A percentile compares a stretch with the other conserved stretches of the same genome.
Evolutionary conservation across 1,140 invertebrate species (phyloP).

Genomic region (Philopotamus ludificatus): DNA sequence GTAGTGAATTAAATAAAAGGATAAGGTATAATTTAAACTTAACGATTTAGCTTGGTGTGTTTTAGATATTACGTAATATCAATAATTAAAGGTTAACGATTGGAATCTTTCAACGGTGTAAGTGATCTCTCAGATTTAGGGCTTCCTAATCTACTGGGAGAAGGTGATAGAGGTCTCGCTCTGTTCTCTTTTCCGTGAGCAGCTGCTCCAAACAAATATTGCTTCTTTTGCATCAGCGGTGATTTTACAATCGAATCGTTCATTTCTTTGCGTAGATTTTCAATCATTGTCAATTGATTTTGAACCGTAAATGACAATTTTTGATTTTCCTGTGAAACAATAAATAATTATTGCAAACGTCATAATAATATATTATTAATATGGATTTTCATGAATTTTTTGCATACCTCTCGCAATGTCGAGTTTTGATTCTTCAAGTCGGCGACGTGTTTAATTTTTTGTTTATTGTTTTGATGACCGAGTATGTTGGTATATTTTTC

Average conservation of each 20-base stretch:
- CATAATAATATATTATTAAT: background rate
- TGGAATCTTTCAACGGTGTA: constrained; percentile 27
- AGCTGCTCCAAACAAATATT: constrained; percentile 5
- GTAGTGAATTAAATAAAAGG: too few species aligned
- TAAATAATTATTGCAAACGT: background rate
- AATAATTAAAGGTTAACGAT: constrained; percentile 27
- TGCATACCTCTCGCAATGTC: constrained; percentile 40
- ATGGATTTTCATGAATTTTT: background rate
- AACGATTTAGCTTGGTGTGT: too few species aligned
- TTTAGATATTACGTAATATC: too few species aligned
- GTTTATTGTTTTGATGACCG: constrained; percentile 67
- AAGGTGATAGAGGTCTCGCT: constrained; percentile 20
- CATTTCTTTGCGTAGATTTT: constrained; percentile 30
- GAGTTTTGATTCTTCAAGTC: constrained; percentile 62
- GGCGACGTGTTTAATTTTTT: constrained; percentile 65
- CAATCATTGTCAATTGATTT: constrained; percentile 28
- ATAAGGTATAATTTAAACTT: too few species aligned
- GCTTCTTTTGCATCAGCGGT: constrained; percentile 23
- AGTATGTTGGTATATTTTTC: constrained; percentile 62
- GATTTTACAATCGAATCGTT: constrained; percentile 12
- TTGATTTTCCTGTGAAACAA: constrained; percentile 36
- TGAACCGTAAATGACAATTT: constrained; percentile 23
- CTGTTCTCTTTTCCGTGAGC: constrained; percentile 33
- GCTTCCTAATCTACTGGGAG: constrained; percentile 19
- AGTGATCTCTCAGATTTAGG: constrained; percentile 18